A percentile compares a stretch with the other conserved stretches of the same genome.
Conservation (phyloP, 2,797 vertebrate species). For the Neosilurus hyrtlii region DNA sequence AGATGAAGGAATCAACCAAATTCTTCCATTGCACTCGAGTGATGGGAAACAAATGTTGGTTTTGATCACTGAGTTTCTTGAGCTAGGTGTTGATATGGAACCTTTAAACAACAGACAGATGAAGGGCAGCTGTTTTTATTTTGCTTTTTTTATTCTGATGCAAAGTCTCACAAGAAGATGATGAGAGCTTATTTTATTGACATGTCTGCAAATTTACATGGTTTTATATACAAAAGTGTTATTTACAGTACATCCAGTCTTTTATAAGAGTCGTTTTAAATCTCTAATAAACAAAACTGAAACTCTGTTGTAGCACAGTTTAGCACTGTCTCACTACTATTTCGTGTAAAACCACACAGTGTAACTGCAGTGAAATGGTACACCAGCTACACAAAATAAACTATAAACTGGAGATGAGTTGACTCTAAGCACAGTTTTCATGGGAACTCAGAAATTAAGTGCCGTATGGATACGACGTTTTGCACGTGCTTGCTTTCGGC, state of each 20-base stretch:
- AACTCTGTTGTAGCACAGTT: neutral
- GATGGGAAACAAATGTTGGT: conserved; percentile 46
- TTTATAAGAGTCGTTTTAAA: neutral
- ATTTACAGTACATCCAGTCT: conserved; percentile 35
- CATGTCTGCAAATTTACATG: conserved; percentile 31
- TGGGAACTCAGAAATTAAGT: conserved; percentile 66
- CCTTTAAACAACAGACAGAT: conserved; percentile 23
- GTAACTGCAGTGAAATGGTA: neutral
- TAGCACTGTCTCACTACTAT: neutral
- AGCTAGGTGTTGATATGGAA: conserved; percentile 37
- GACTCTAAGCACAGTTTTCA: neutral
- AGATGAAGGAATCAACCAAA: conserved; percentile 35
- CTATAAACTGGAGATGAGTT: neutral
- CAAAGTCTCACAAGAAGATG: neutral
- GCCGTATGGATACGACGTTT: conserved; percentile 60
- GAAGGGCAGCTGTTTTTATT: conserved; percentile 15
- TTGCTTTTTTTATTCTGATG: no score
- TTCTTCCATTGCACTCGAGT: conserved; percentile 5
- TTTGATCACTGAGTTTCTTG: conserved; percentile 36
- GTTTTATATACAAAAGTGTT: conserved; percentile 32
- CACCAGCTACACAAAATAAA: neutral
- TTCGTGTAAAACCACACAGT: conserved; percentile 16
- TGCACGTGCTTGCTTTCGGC: conserved; percentile 47
- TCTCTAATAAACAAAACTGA: neutral
- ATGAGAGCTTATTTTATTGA: conserved; percentile 42